Percentiles rank a stretch among this genome's conserved stretches.
Conservation (phyloP, 2,113 vertebrate genomes). For the Corydoras sp. region DNA sequence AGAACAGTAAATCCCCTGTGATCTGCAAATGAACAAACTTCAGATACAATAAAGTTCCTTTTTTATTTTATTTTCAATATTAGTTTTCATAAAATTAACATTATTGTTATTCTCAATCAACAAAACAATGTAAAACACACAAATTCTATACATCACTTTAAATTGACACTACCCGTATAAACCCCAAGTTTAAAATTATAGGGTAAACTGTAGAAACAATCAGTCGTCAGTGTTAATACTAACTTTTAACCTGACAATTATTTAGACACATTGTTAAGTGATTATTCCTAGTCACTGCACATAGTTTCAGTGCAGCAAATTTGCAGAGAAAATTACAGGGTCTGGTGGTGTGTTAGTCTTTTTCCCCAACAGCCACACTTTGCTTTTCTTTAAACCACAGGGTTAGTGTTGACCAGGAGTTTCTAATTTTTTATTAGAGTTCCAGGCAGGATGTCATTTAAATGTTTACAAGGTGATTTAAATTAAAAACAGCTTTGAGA, state of each 20-base stretch:
- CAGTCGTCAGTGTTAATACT: constrained; percentile 13
- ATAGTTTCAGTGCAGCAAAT: constrained; percentile 44
- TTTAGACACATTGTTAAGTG: constrained; percentile 53
- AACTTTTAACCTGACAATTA: constrained; percentile 25
- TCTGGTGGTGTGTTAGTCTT: constrained; percentile 48
- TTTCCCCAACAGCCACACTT: constrained; percentile 39
- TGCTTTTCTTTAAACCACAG: constrained; percentile 16
- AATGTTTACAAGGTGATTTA: not conserved
- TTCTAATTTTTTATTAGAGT: constrained; percentile 19
- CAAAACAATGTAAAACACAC: not conserved
- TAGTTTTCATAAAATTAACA: no score
- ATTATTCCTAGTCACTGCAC: constrained; percentile 43
- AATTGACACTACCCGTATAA: not conserved
- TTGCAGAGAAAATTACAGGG: constrained; percentile 57
- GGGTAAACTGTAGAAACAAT: no score
- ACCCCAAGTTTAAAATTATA: no score
- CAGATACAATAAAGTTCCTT: no score
- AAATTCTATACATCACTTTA: not conserved
- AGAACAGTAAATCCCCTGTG: no score
- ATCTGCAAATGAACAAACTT: no score
- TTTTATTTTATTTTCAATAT: not conserved
- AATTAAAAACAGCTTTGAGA: not conserved
- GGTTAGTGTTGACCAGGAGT: constrained; percentile 11
- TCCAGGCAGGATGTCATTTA: constrained; percentile 2
- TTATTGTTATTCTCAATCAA: not conserved